Evolutionary conservation across 1,140 invertebrate genomes (phyloP).

Genomic region (Eriosoma lanigerum): DNA sequence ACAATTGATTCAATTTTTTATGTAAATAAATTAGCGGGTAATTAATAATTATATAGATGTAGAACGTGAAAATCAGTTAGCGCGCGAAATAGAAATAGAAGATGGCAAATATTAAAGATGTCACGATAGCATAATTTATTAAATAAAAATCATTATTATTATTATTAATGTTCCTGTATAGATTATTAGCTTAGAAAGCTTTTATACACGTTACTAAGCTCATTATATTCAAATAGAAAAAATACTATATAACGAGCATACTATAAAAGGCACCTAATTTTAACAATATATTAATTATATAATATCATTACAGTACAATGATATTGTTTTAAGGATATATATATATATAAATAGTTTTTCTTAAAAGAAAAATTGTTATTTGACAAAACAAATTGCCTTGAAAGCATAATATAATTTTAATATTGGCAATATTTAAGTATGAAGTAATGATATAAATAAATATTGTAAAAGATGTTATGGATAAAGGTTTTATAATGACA

Average conservation of each 20-base stretch:
- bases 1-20: neutral
- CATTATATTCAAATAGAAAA: constrained; percentile 1
- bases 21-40: neutral
- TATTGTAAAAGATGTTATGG: too few species aligned
- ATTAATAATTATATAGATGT: neutral
- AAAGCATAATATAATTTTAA: neutral
- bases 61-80: neutral
- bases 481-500: too few species aligned
- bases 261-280: constrained; percentile 30
- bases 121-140: constrained; percentile 5
- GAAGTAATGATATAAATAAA: too few species aligned
- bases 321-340: neutral
- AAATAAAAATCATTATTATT: constrained; percentile 1
- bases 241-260: constrained; percentile 24
- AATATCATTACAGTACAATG: neutral
- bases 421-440: neutral
- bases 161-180: constrained; percentile 37
- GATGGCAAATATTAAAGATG: neutral
- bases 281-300: neutral
- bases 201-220: constrained; percentile 44
- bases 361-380: neutral
- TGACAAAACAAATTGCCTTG: neutral
- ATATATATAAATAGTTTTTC: neutral
- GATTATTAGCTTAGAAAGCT: constrained; percentile 37
- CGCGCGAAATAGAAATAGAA: neutral